Base-by-base conservation (phyloP, 2,888 invertebrate genomes). In the Criorhina ranunculi region DNA sequence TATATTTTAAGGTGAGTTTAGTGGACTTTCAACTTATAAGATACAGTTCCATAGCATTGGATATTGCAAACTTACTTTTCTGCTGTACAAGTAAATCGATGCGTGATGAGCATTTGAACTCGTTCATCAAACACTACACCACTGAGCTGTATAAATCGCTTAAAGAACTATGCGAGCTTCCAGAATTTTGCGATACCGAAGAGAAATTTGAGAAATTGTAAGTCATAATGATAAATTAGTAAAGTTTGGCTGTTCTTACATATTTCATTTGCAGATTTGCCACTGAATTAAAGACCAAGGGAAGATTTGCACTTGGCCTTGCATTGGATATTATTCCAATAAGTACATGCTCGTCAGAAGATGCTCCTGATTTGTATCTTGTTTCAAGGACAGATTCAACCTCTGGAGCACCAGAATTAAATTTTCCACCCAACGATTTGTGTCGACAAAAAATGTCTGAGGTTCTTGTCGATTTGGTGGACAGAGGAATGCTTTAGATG, bases 321-420 rank as follows among this genome's bases (percentile, higher is more conserved):
- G 95, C 95, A 0, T 88, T 95, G 86, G 95, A 95, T 88, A 95
- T 95, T 91, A 93, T 95, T 85, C 95, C 95, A 0, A 95, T 95
- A 57, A 94, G 91, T 89, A 95, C 94, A 0, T 95, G 95, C 79
- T 94, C 95, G 62, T 94, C 95, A 57, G 93, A 94, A 67, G 95
- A 95, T 88, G 95, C 95, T 0, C 95, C 95, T 0, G 95, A 95
- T 88, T 91, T 95, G 78, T 95, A 95, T 88, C 90, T 92, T 62
- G 90, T 88, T 11, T 88, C 89, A 29, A 88, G 89, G n/a, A 87
- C 86, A 15, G 88, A 89, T 33, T 90, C 92, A 55, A 90, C 90
- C 62, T 87, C 87, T 11, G 90, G 91, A 33, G 92, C 90, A 44
- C 90, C 91, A 8, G 88, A 89, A 69, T 88, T 92, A 19, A 91